phyloP scores from a whole-genome alignment of 2,888 invertebrate species.

The Agrilus biguttatus region DNA sequence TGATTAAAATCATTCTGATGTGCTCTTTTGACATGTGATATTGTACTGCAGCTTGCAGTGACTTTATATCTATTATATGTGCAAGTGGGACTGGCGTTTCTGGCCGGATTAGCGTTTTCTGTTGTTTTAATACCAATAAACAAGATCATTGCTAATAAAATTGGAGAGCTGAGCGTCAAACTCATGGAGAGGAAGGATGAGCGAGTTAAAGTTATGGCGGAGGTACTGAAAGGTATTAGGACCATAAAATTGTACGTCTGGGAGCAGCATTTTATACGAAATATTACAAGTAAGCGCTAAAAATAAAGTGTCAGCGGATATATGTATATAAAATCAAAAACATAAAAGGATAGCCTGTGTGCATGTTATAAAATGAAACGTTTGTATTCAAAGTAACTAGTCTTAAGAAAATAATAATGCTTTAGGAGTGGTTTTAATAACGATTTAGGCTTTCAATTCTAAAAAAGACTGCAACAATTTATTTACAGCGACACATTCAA shows the following conservation, averaged over 20 bases:
- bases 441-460: too few relatives aligned
- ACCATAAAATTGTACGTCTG: constrained; percentile 87
- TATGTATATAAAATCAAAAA: not conserved
- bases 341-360: not conserved
- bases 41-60: constrained; percentile 52
- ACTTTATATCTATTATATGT: constrained; percentile 71
- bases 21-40: not conserved
- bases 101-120: constrained; percentile 80
- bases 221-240: constrained; percentile 75
- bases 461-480: too few relatives aligned
- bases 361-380: not conserved
- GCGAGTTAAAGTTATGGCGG: constrained; percentile 74
- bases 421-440: too few relatives aligned
- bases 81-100: constrained; percentile 81
- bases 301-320: constrained; percentile 1
- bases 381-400: not conserved
- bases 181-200: constrained; percentile 87
- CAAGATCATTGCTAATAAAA: constrained; percentile 75
- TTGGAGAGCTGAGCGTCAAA: constrained; percentile 68
- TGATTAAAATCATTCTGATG: too few relatives aligned
- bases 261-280: constrained; percentile 73
- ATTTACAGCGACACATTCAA: too few relatives aligned
- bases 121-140: constrained; percentile 85
- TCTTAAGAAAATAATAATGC: not conserved
- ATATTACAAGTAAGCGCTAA: constrained; percentile 45